These are phyloP conservation scores for Wiebesia pumilae DNA, from an alignment of 1,140 invertebrate genomes.

Conservation along the genomic window DNA sequence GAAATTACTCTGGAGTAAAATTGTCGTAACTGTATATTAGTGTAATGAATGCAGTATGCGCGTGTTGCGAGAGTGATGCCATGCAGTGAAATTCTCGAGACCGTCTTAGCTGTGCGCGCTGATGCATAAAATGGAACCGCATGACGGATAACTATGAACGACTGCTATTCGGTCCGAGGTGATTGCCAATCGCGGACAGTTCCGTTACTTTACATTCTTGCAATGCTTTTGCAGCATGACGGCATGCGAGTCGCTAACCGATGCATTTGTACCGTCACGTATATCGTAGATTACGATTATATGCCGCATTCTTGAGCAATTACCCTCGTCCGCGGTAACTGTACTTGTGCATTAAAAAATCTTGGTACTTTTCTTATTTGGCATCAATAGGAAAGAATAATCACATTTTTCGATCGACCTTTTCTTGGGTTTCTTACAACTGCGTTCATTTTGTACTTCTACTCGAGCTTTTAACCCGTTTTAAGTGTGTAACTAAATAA, in stretches of 20 bases:
- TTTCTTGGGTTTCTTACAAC: no score
- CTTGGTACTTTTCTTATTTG: no score
- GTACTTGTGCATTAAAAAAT: no score
- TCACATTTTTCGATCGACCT: no score
- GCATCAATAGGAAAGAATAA: no score
- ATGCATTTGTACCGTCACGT: not conserved
- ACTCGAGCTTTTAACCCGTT: no score
- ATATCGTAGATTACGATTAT: not conserved
- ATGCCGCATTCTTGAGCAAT: not conserved
- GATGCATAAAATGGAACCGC: constrained; percentile 10
- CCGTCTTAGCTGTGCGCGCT: not conserved
- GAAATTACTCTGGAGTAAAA: not conserved
- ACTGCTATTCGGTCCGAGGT: not conserved
- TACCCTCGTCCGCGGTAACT: not conserved
- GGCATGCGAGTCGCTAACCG: not conserved
- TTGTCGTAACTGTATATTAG: constrained; percentile 13
- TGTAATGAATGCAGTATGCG: not conserved
- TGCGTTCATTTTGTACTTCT: no score
- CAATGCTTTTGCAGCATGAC: not conserved
- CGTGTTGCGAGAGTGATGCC: not conserved
- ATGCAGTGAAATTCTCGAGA: not conserved
- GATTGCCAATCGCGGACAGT: not conserved
- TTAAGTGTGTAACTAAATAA: no score
- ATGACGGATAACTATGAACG: constrained; percentile 32
- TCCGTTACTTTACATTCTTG: constrained; percentile 26